phyloP scores from a whole-genome alignment of 2,888 invertebrate species.

The Mycalesis mineus region DNA sequence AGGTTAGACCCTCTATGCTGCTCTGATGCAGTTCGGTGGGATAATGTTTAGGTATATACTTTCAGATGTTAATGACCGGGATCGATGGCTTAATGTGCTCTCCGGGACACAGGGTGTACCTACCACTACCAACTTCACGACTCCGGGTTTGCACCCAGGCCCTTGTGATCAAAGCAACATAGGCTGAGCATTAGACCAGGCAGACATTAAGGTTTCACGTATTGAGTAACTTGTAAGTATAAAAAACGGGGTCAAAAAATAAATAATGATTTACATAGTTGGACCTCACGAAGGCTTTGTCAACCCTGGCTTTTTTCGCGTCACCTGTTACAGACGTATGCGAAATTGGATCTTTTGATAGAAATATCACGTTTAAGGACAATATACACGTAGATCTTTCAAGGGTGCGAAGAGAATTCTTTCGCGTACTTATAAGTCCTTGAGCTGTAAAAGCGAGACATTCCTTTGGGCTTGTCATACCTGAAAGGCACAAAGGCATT shows the following conservation, averaged over 20 bases:
- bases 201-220: no score
- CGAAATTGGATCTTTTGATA: slow-evolving; percentile 70
- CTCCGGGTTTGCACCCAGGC: no score
- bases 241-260: slow-evolving; percentile 22
- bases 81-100: no score
- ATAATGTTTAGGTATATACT: no score
- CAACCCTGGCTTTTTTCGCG: slow-evolving; percentile 58
- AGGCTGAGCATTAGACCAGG: no score
- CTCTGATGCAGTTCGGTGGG: no score
- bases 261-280: slow-evolving; percentile 71
- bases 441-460: slow-evolving; percentile 9
- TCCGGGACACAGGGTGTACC: no score
- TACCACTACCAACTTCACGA: no score
- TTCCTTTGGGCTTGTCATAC: slow-evolving; percentile 4
- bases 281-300: slow-evolving; percentile 67
- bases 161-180: no score
- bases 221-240: no score
- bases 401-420: slow-evolving; percentile 25
- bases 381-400: slow-evolving; percentile 37
- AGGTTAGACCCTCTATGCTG: no score
- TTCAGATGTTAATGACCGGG: no score
- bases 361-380: slow-evolving; percentile 40
- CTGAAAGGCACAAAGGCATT: slow-evolving; percentile 23
- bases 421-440: slow-evolving; percentile 18
- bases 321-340: slow-evolving; percentile 70